Conservation (phyloP, 2,888 invertebrate genomes). For the Reticulitermes lucifugus region DNA sequence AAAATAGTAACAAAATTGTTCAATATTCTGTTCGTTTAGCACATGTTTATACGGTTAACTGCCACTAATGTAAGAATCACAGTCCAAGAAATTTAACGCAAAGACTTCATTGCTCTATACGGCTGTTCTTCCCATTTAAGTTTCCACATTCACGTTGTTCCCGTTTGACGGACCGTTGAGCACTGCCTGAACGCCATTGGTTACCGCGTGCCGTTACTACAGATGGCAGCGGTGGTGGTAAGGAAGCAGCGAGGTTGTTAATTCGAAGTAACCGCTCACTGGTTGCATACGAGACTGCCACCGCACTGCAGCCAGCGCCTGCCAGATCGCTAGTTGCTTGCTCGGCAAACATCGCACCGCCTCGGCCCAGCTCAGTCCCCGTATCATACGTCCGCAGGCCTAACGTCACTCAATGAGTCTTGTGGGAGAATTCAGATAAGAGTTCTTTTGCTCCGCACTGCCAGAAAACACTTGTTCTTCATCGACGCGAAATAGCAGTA, state of each 20-base stretch:
- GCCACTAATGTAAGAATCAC: neutral
- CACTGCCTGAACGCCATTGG: too few species aligned
- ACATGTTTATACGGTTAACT: neutral
- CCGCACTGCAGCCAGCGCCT: conserved; percentile 18
- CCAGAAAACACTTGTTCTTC: too few species aligned
- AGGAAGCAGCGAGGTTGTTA: neutral
- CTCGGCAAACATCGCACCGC: neutral
- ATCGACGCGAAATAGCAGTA: too few species aligned
- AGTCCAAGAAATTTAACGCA: neutral
- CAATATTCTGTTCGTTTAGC: neutral
- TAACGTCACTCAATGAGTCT: neutral
- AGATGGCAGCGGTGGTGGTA: neutral
- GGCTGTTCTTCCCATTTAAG: neutral
- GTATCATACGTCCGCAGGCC: neutral
- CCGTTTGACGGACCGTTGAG: neutral
- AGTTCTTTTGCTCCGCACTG: too few species aligned
- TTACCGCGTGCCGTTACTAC: neutral
- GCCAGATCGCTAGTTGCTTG: neutral
- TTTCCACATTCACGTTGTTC: neutral
- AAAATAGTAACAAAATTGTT: neutral
- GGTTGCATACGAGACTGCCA: conserved; percentile 1
- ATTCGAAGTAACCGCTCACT: conserved; percentile 1
- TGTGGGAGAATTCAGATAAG: neutral
- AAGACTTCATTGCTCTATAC: neutral
- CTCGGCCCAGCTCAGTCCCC: neutral